Conservation (phyloP, 2,113 vertebrate genomes). For the Ranitomeya imitator region DNA sequence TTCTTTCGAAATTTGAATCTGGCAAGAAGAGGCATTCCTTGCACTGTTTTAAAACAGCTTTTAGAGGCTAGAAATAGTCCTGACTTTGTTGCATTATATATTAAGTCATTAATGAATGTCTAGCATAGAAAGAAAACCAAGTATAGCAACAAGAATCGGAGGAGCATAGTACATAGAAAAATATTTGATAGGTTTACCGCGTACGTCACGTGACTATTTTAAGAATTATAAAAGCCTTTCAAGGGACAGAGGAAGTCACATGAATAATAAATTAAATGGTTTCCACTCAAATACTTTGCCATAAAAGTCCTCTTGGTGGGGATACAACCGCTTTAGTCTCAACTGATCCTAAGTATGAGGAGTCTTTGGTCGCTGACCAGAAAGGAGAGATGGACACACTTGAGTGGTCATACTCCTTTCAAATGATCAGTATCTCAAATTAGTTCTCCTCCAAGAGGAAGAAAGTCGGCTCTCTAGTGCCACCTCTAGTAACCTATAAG, state of each 20-base stretch:
- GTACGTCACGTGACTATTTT: not conserved
- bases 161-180: not conserved
- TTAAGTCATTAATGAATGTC: not conserved
- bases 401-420: not conserved
- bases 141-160: not conserved
- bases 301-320: not conserved
- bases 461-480: no score
- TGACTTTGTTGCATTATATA: not conserved
- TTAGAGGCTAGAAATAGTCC: not conserved
- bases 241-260: not conserved
- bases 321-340: not conserved
- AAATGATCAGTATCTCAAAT: not conserved
- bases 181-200: not conserved
- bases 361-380: not conserved
- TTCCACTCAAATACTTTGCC: not conserved
- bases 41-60: constrained; percentile 22
- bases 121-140: not conserved
- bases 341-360: not conserved
- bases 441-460: no score
- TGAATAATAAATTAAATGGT: not conserved
- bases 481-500: no score
- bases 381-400: not conserved
- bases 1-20: constrained; percentile 42
- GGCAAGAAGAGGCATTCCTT: constrained; percentile 43
- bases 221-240: not conserved